These are phyloP conservation scores for Notarius lentiginosus DNA, from an alignment of 2,113 vertebrate genomes.

Conservation along the genomic window DNA sequence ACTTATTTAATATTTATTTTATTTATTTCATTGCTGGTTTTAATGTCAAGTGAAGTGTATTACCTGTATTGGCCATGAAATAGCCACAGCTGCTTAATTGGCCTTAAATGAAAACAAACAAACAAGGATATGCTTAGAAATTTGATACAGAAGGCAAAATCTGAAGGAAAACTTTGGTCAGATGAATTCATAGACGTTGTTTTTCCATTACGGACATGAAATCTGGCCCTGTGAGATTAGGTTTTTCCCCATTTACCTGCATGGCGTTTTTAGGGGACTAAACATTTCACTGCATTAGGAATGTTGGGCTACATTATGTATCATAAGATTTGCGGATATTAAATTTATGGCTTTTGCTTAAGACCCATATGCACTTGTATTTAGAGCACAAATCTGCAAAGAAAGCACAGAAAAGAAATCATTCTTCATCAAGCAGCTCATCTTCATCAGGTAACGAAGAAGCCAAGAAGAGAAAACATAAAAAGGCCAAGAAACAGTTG, in stretches of 20 bases:
- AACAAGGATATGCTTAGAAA: background rate
- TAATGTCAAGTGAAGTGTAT: too few relatives aligned
- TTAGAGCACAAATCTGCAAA: constrained; percentile 63
- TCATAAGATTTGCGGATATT: background rate
- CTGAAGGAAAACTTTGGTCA: background rate
- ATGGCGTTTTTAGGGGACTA: background rate
- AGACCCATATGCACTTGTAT: background rate
- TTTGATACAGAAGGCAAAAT: background rate
- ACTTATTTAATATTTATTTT: too few relatives aligned
- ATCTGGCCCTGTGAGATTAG: background rate
- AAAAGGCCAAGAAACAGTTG: constrained; percentile 66
- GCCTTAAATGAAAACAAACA: too few relatives aligned
- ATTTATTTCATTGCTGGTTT: too few relatives aligned
- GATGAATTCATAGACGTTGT: too few relatives aligned
- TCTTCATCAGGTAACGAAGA: constrained; percentile 71
- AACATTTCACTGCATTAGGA: background rate
- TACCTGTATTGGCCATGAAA: too few relatives aligned
- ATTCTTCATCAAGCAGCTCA: constrained; percentile 70
- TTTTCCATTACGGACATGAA: background rate
- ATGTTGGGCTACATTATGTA: background rate
- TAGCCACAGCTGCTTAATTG: too few relatives aligned
- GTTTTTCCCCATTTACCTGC: background rate
- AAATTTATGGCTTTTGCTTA: background rate
- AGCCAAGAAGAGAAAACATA: constrained; percentile 68
- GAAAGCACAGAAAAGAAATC: constrained; percentile 74